These are phyloP conservation scores for Heliconius eleuchia DNA, from an alignment of 1,140 invertebrate species.

Conservation along the genomic window DNA sequence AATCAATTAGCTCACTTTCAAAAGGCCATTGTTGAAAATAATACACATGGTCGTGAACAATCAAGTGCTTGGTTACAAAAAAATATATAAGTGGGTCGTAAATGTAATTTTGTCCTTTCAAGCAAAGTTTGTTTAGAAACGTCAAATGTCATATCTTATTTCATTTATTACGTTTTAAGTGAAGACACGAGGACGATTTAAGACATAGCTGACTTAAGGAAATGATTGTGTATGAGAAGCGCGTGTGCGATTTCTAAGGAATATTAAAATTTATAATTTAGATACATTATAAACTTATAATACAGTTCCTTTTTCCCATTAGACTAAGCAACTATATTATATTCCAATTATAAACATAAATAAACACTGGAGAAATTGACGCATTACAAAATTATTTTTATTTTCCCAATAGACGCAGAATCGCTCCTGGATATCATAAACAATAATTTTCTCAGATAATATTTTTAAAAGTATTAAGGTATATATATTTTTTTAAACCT, in stretches of 20 bases:
- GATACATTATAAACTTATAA: no score
- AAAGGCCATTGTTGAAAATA: not conserved
- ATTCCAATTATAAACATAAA: no score
- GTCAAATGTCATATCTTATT: constrained; percentile 1
- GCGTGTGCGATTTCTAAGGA: not conserved
- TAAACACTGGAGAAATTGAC: no score
- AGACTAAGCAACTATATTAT: no score
- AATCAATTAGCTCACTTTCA: not conserved
- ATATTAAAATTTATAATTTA: not conserved
- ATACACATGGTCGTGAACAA: not conserved
- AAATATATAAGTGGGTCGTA: not conserved
- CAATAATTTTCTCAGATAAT: no score
- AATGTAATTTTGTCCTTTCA: not conserved
- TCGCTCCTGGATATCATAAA: no score
- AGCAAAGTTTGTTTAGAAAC: not conserved
- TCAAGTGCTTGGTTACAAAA: not conserved
- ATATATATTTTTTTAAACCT: no score
- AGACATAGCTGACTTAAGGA: not conserved
- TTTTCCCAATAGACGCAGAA: no score
- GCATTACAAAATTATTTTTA: no score
- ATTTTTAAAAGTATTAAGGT: no score
- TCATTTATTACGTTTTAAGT: not conserved
- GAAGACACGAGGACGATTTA: not conserved
- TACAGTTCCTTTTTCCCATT: no score
- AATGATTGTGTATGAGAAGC: no score